Evolutionary conservation across 2,113 vertebrate genomes (phyloP), one percentile per base, ranked within the genome.

Genomic region (Nanger granti): DNA sequence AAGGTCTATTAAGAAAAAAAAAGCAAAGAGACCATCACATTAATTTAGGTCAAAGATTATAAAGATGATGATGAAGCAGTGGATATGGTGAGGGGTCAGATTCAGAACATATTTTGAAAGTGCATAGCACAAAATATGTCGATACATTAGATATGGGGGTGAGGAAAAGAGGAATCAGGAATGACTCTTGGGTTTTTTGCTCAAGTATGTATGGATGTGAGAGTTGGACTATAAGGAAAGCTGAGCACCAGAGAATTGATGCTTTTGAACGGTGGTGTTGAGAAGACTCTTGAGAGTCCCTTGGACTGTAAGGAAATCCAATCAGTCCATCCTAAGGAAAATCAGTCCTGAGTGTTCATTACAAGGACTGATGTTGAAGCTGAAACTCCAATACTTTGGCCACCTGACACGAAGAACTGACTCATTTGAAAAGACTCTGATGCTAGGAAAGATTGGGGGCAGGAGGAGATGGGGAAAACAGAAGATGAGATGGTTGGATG

Each of bases 221-320:
- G 20, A 73, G 69, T 41, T 73, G n/a, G n/a, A 41, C n/a, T 41
- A 73, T 73, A 73, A 73, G 37, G n/a, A 41, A 73, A 24, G n/a
- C 20, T 73, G 69, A 73, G 69, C 0, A 0, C 10, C 9, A 3
- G 22, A 73, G n/a, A 73, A 73, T 24, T 12, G n/a, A 73, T 73
- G 69, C n/a, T 41, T 41, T 73, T 73, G 69, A 73, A 73, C 0
- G 5, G 69, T 73, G n/a, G n/a, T 73, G 3, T 41, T 73, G n/a
- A 73, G n/a, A 73, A 73, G 10, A 37, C n/a, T 73, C 69, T 73
- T 73, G n/a, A 73, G 69, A 41, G 5, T 24, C n/a, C n/a, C n/a
- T 24, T 73, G 20, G 69, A 73, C 69, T 73, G 5, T 18, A 73
- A 73, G n/a, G n/a, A 73, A 37, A 41, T 73, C 5, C 69, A 73